Percentiles rank a stretch among this genome's conserved stretches.
Conservation (phyloP, 2,888 invertebrate species). For the Pammene fasciana region DNA sequence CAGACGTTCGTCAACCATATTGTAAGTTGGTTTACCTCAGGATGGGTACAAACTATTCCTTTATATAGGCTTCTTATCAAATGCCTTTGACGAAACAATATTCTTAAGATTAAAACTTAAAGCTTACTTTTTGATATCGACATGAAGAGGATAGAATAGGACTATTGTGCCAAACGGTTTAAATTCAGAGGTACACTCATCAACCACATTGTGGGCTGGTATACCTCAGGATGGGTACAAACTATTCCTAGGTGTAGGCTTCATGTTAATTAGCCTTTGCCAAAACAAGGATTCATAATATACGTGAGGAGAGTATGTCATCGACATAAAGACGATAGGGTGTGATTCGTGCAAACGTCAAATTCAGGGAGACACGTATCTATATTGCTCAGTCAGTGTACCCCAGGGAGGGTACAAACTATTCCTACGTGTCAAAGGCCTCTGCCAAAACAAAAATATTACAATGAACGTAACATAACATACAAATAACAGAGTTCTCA, state of each 20-base stretch:
- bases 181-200: background rate
- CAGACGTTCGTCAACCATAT: conserved; percentile 50
- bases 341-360: too few species aligned
- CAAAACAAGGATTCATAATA: background rate
- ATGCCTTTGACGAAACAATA: background rate
- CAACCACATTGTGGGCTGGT: background rate
- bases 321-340: too few species aligned
- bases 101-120: background rate
- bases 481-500: background rate
- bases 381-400: too few species aligned
- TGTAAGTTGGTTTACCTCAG: conserved; percentile 54
- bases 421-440: too few species aligned
- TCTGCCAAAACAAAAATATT: too few species aligned
- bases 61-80: background rate
- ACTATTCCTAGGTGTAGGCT: background rate
- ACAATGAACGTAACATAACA: background rate
- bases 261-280: background rate
- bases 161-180: background rate
- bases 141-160: too few species aligned
- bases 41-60: background rate
- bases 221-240: background rate
- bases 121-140: too few species aligned
- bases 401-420: too few species aligned
- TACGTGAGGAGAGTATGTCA: too few species aligned
- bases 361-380: too few species aligned